Percentiles rank a stretch among this genome's conserved stretches.
Evolutionary conservation across 2,888 invertebrate species (phyloP).

Genomic region (Candidula unifasciata): DNA sequence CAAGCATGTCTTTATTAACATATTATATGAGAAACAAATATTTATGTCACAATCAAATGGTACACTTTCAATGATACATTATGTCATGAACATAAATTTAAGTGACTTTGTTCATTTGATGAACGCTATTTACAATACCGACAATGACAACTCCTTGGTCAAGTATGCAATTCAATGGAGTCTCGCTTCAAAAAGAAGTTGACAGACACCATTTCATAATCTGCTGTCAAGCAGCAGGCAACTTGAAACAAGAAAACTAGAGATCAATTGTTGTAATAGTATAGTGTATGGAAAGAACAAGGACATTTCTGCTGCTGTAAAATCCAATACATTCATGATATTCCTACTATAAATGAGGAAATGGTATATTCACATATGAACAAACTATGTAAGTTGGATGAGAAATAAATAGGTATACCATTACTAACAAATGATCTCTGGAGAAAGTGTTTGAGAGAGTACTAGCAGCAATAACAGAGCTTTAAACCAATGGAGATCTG

Average conservation of each 20-base stretch:
- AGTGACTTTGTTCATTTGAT: neutral
- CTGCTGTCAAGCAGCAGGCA: conserved; percentile 43
- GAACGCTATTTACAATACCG: conserved; percentile 7
- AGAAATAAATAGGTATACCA: neutral
- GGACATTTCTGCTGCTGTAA: neutral
- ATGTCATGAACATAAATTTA: neutral
- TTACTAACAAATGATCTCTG: neutral
- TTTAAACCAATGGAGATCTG: neutral
- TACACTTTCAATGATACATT: neutral
- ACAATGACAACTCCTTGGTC: neutral
- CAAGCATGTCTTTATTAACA: too few species aligned
- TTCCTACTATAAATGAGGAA: neutral
- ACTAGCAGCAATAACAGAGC: neutral
- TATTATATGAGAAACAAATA: neutral
- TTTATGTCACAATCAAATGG: neutral
- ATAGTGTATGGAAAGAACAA: neutral
- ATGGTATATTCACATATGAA: too few species aligned
- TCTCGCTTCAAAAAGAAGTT: conserved; percentile 40
- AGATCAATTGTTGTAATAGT: conserved; percentile 25
- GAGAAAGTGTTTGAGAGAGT: neutral
- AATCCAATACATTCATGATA: neutral
- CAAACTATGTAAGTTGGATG: neutral
- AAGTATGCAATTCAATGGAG: conserved; percentile 35
- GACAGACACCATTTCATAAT: conserved; percentile 38
- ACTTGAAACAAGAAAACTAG: conserved; percentile 21